Conservation (phyloP, 2,113 vertebrate species). For the Sprattus sprattus region DNA sequence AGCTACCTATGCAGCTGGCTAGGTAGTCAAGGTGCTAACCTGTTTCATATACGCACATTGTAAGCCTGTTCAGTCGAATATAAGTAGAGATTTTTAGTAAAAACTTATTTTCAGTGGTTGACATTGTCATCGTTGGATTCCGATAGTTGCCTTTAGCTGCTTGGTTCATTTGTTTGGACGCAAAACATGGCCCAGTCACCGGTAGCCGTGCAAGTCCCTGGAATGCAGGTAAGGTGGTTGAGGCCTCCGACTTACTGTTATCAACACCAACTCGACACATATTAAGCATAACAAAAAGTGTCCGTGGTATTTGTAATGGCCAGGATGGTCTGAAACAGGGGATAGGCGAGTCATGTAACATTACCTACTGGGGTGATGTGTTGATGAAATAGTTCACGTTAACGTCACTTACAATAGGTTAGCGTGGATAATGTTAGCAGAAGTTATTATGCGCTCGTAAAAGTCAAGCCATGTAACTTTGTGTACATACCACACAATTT, state of each 20-base stretch:
- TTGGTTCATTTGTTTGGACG: constrained; percentile 25
- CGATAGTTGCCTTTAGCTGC: background rate
- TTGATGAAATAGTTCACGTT: background rate
- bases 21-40: constrained; percentile 22
- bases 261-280: background rate
- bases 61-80: background rate
- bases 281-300: background rate
- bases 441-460: background rate
- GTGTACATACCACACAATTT: background rate
- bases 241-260: constrained; percentile 20
- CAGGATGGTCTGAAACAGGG: background rate
- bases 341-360: background rate
- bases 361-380: background rate
- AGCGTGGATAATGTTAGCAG: background rate
- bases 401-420: background rate
- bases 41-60: background rate
- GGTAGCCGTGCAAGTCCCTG: constrained; percentile 81
- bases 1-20: constrained; percentile 27
- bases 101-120: too few species aligned
- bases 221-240: constrained; percentile 80
- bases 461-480: background rate
- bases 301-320: background rate
- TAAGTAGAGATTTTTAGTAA: background rate
- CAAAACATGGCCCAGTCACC: constrained; percentile 79
- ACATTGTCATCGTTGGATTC: background rate